Evolutionary conservation across 2,797 vertebrate species (phyloP).

Genomic region (Thamnophis elegans): DNA sequence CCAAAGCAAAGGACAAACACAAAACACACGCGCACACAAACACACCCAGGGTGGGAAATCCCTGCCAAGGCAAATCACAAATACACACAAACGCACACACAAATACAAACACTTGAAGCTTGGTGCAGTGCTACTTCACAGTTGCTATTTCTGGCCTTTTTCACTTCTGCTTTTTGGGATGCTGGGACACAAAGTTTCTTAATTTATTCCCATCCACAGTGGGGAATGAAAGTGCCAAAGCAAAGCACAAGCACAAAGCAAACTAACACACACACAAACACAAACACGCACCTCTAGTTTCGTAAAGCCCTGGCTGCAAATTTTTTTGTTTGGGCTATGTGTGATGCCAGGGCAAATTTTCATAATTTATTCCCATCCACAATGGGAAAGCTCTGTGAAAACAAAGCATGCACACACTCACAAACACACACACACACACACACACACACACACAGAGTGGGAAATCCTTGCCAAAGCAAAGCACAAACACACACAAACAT

Average conservation of each 20-base stretch:
- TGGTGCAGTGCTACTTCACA: neutral
- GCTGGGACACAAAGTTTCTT: neutral
- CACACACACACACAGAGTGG: neutral
- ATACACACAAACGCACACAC: no score
- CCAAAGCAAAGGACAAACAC: neutral
- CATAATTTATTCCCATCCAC: neutral
- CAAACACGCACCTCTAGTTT: neutral
- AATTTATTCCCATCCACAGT: no score
- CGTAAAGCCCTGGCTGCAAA: no score
- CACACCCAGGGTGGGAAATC: no score
- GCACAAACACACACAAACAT: neutral
- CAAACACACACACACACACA: neutral
- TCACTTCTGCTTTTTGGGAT: neutral
- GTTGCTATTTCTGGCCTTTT: neutral
- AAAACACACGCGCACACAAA: no score
- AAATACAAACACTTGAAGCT: neutral
- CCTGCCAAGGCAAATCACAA: no score
- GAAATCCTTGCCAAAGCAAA: neutral
- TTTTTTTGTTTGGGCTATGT: no score
- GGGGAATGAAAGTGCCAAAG: no score
- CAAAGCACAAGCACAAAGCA: no score
- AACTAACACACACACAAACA: no score
- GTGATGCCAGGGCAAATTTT: neutral
- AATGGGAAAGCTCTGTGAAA: neutral
- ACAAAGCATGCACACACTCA: neutral